A percentile compares a stretch with the other conserved stretches of the same genome.
Evolutionary conservation across 2,888 invertebrate species (phyloP).

Genomic region (Papilio demoleus): DNA sequence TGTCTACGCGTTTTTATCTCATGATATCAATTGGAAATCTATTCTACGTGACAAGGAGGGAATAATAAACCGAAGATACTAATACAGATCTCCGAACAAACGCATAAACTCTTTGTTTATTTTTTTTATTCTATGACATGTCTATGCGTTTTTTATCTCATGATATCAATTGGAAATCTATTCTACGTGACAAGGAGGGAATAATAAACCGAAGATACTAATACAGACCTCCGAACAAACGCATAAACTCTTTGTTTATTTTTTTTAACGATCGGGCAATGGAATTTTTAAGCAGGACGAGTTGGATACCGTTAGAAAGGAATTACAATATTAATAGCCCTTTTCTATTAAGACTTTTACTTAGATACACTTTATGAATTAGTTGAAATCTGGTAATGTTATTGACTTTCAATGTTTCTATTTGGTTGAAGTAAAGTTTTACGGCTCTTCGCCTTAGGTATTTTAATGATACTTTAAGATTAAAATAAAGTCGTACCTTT

Average conservation of each 20-base stretch:
- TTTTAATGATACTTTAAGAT: conserved; percentile 16
- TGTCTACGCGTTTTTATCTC: conserved; percentile 29
- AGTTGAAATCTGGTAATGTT: conserved; percentile 33
- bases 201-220: conserved; percentile 61
- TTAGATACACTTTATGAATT: conserved; percentile 37
- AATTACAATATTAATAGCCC: conserved; percentile 42
- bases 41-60: conserved; percentile 51
- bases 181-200: conserved; percentile 53
- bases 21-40: conserved; percentile 10
- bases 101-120: conserved; percentile 44
- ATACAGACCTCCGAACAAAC: conserved; percentile 57
- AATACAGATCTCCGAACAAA: conserved; percentile 58
- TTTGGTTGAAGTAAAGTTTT: conserved; percentile 2
- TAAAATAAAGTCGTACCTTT: not conserved
- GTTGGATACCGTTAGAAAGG: conserved; percentile 44
- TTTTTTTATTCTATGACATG: conserved; percentile 38
- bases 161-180: conserved; percentile 13
- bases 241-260: conserved; percentile 53
- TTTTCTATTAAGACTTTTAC: conserved; percentile 41
- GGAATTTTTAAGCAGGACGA: conserved; percentile 39
- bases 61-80: conserved; percentile 61
- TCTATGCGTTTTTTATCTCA: conserved; percentile 29
- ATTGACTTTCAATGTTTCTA: conserved; percentile 33
- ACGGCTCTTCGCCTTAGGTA: not conserved
- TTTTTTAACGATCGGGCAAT: conserved; percentile 42